Percentiles rank a stretch among this genome's conserved stretches.
phyloP scores from a whole-genome alignment of 2,113 vertebrate genomes.

The Callorhinus ursinus region DNA sequence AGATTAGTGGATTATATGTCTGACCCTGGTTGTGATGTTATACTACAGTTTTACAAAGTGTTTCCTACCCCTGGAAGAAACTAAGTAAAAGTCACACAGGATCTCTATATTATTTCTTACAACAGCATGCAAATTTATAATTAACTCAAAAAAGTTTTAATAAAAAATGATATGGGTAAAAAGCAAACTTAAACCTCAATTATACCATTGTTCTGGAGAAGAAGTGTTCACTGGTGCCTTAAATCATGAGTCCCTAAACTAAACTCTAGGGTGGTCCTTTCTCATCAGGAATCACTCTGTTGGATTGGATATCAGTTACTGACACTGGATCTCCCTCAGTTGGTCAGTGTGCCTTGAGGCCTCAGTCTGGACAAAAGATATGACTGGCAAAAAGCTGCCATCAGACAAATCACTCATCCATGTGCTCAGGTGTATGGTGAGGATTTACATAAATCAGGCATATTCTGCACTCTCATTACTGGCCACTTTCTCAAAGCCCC shows the following conservation, averaged over 20 bases:
- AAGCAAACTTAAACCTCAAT: neutral
- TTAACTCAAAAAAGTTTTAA: neutral
- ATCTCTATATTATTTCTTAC: neutral
- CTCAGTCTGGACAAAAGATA: neutral
- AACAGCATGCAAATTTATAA: neutral
- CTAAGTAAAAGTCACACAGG: neutral
- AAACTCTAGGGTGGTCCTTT: neutral
- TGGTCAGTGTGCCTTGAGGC: neutral
- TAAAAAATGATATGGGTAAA: neutral
- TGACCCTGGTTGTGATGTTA: neutral
- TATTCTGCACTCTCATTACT: conserved; percentile 77
- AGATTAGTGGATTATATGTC: too few relatives aligned
- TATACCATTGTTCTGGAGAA: neutral
- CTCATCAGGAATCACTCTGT: neutral
- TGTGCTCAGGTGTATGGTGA: neutral
- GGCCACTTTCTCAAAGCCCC: conserved; percentile 78
- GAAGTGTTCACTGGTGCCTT: neutral
- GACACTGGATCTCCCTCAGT: neutral
- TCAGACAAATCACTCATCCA: conserved; percentile 28
- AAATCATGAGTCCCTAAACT: neutral
- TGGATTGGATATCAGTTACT: neutral
- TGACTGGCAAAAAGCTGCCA: neutral
- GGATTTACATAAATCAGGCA: conserved; percentile 68
- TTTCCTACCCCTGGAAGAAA: neutral
- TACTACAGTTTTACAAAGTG: neutral